Base-by-base conservation (phyloP, 2,797 vertebrate species). In the Dendrocincla tyrannina region DNA sequence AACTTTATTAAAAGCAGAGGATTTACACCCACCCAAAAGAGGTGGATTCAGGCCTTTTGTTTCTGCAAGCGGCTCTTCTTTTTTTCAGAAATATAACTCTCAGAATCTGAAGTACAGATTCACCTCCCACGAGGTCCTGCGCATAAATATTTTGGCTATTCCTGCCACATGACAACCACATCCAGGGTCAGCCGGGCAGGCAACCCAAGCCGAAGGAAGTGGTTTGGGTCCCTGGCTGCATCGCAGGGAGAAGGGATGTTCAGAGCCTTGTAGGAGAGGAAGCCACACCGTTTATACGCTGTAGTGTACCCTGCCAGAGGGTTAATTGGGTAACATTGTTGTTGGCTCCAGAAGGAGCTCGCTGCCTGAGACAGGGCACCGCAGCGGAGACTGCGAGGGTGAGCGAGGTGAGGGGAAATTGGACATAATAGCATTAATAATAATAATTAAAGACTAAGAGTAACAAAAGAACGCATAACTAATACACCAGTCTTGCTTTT, bases 291-390 rank as follows among this genome's bases (percentile, higher is more conserved):
- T 97, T 96, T 95, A 33, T 79, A 70, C 23, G 58, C 60, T 17
- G 74, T 69, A 53, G 95, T 24, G 4, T 89, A 66, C 91, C 91
- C 95, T 95, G 97, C 96, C 97, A 97, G 92, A 94, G 97, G 97
- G 98, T 97, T 98, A 97, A 97, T 97, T 97, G 96, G 88, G 97
- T 84, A 87, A 95, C 97, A 64, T 69, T 93, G 95, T 93, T 83
- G 85, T 94, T 97, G 96, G 97, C 93, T 97, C 96, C 96, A 97
- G 97, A 85, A 94, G 95, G 88, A 97, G 93, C 63, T 88, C 16
- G 4, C 94, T 95, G 96, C 87, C 68, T 41, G 91, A 92, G 95
- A 94, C 76, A 94, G 91, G 96, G 94, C 95, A 86, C 91, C 0
- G 28, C 92, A 92, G 93, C 37, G 3, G 93, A 93, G 89, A 96